Evolutionary conservation across 2,888 invertebrate genomes (phyloP).

Genomic region (Himalopsyche tibetana): DNA sequence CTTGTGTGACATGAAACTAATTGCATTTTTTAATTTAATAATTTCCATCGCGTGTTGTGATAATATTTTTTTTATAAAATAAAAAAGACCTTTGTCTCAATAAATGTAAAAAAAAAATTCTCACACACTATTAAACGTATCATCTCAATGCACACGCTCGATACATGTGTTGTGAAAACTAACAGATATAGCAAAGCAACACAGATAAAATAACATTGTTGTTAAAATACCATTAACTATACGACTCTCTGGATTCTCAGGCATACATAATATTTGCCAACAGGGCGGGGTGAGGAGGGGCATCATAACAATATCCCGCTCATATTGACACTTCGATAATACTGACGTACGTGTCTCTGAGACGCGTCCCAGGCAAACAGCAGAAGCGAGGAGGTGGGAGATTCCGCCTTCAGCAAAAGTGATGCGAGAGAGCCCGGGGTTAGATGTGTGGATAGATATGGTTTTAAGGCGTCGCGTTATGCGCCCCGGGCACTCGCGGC

Average conservation of each 20-base stretch:
- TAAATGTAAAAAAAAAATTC: no score
- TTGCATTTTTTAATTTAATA: no score
- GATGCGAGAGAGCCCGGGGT: background rate
- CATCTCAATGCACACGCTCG: background rate
- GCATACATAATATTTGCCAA: constrained; percentile 22
- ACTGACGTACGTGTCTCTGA: constrained; percentile 11
- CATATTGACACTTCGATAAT: constrained; percentile 21
- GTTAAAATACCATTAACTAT: constrained; percentile 14
- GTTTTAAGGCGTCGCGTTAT: constrained; percentile 9
- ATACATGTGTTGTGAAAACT: background rate
- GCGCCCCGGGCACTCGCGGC: constrained; percentile 13
- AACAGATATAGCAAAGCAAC: background rate
- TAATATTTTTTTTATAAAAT: no score
- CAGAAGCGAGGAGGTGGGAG: background rate
- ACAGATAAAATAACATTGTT: background rate
- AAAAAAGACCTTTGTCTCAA: no score
- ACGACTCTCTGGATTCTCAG: background rate
- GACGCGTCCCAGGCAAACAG: constrained; percentile 12
- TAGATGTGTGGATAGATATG: constrained; percentile 9
- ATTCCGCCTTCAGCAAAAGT: background rate
- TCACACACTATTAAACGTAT: no score
- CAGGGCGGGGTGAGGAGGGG: background rate
- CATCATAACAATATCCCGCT: constrained; percentile 41
- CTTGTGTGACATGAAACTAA: no score
- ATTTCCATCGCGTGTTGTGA: no score